These are phyloP conservation scores for Prenolepis imparis DNA, from an alignment of 2,888 invertebrate genomes.

Conservation along the genomic window DNA sequence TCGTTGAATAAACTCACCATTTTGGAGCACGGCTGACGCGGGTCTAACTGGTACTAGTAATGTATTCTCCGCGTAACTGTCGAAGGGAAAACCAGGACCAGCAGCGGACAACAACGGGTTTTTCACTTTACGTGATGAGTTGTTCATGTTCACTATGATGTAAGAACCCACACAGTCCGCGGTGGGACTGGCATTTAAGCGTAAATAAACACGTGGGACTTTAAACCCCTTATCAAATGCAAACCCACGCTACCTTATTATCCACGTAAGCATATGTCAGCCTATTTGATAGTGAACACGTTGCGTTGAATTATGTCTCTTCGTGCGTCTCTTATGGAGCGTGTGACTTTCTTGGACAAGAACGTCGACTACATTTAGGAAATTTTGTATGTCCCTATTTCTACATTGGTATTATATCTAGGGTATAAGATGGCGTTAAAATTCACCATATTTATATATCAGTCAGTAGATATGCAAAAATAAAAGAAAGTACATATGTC, in stretches of 20 bases:
- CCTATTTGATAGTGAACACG: conserved; percentile 11
- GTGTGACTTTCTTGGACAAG: background rate
- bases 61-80: conserved; percentile 91
- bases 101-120: conserved; percentile 92
- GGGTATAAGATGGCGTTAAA: conserved; percentile 24
- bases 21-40: conserved; percentile 81
- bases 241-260: conserved; percentile 16
- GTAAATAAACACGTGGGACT: conserved; percentile 50
- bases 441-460: background rate
- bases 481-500: background rate
- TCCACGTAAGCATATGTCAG: conserved; percentile 63
- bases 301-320: background rate
- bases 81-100: conserved; percentile 91
- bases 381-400: conserved; percentile 8
- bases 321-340: background rate
- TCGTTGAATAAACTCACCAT: conserved; percentile 80
- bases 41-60: conserved; percentile 90
- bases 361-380: conserved; percentile 24
- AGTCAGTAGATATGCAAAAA: background rate
- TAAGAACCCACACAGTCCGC: conserved; percentile 42
- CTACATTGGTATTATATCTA: conserved; percentile 27
- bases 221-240: conserved; percentile 24
- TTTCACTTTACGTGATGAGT: conserved; percentile 87
- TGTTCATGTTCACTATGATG: conserved; percentile 81
- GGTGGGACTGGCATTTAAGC: conserved; percentile 67